These are phyloP conservation scores for Puma concolor DNA, from an alignment of 2,113 vertebrate species.

Conservation along the genomic window DNA sequence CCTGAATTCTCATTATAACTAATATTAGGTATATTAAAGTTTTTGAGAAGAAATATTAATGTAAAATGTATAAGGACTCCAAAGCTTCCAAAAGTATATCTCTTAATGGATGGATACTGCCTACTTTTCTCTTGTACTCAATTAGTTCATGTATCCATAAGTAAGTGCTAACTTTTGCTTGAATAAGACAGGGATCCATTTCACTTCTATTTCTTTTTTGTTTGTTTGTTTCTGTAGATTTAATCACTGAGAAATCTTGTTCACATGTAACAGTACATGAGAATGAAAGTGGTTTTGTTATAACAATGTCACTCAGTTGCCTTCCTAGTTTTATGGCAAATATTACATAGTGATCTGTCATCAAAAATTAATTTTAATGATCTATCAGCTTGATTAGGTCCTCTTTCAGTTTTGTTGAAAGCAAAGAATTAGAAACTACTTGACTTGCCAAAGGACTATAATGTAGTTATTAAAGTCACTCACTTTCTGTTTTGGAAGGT, in stretches of 20 bases:
- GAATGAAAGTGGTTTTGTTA: slow-evolving; percentile 25
- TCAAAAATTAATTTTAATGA: slow-evolving; percentile 50
- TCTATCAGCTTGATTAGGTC: slow-evolving; percentile 16
- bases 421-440: slow-evolving; percentile 24
- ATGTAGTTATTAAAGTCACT: not conserved
- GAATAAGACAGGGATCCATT: not conserved
- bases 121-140: not conserved
- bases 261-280: not conserved
- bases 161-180: slow-evolving; percentile 16
- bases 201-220: not conserved
- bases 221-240: not conserved
- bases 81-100: not conserved
- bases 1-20: not conserved
- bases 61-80: not conserved
- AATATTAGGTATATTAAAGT: not conserved
- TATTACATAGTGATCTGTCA: slow-evolving; percentile 41
- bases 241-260: slow-evolving; percentile 16
- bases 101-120: not conserved
- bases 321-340: slow-evolving; percentile 36
- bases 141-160: not conserved
- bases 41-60: slow-evolving; percentile 53
- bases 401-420: slow-evolving; percentile 53
- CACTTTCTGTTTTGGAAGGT: not conserved
- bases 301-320: not conserved
- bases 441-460: not conserved